Base-by-base conservation (phyloP, 2,888 invertebrate species). In the Melinaea menophilus region DNA sequence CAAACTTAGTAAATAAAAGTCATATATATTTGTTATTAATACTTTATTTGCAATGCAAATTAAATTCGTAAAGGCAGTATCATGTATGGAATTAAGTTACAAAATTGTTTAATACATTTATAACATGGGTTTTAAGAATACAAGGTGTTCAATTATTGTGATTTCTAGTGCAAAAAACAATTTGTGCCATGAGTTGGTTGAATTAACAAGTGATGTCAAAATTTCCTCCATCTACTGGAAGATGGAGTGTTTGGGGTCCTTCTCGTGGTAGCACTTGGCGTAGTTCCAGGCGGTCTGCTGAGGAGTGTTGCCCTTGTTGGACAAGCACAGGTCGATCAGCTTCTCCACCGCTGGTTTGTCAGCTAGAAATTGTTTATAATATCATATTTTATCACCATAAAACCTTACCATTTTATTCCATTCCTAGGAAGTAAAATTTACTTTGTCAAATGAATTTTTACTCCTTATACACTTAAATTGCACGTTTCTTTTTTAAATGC, bases 231-330 rank as follows among this genome's bases (percentile, higher is more conserved):
- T 73, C 86, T 88, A 90, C 69, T 88, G 69, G 78, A 91, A 82
- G 71, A 91, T 85, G 65, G 90, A 81, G 72, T 91, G 90, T 56
- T 90, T 90, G n/a, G 91, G 89, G 68, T 90, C 90, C 73, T 91
- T 91, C 73, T 90, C 90, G 69, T 91, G 90, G 77, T 91, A 91
- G 73, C 91, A 91, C 60, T 90, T 91, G 70, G 88, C 85, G 78
- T 90, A 91, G 81, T 91, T 91, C 91, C 91, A 91, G 11, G 91
- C 91, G 0, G 89, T 88, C 73, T 91, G 90, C 11, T 88, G 86
- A 0, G 91, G 90, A 0, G 84, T 84, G 76, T 82, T 87, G 47
- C 91, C 91, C 67, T 91, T 91, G 76, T 85, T 88, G 59, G 87
- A 85, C 5, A 91, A 73, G 74, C 91, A 91, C 58, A 83, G 68